These are phyloP conservation scores for Poecilia velifera DNA, from an alignment of 2,797 vertebrate genomes.

Conservation along the genomic window DNA sequence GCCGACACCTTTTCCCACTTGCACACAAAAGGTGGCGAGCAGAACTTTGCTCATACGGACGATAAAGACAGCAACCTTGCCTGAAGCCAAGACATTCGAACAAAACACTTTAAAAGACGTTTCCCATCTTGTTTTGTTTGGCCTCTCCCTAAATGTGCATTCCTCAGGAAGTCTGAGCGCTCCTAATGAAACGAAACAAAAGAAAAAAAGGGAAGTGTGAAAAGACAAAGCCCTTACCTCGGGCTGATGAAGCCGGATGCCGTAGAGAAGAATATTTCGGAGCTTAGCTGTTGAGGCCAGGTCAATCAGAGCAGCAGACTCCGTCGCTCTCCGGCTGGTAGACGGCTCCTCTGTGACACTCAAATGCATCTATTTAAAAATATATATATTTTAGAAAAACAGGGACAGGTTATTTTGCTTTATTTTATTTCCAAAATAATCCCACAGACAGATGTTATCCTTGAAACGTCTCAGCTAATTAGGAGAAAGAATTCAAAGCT, in stretches of 20 bases:
- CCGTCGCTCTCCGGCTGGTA: slow-evolving; percentile 62
- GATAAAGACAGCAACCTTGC: slow-evolving; percentile 54
- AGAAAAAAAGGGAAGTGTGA: slow-evolving; percentile 16
- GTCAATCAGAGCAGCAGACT: slow-evolving; percentile 71
- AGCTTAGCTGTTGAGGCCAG: slow-evolving; percentile 82
- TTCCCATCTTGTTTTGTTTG: slow-evolving; percentile 58
- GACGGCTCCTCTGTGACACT: slow-evolving; percentile 68
- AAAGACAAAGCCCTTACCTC: slow-evolving; percentile 81
- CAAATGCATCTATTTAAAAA: slow-evolving; percentile 81
- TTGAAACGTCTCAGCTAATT: neutral
- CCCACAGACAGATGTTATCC: slow-evolving; percentile 31
- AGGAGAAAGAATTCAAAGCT: slow-evolving; percentile 20
- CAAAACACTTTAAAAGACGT: slow-evolving; percentile 32
- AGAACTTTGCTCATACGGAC: slow-evolving; percentile 7
- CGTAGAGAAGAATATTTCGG: slow-evolving; percentile 87
- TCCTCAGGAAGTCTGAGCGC: slow-evolving; percentile 43
- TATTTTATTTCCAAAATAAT: slow-evolving; percentile 29
- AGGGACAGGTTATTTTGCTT: slow-evolving; percentile 32
- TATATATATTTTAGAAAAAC: neutral
- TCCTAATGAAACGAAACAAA: slow-evolving; percentile 32
- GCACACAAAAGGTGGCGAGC: neutral
- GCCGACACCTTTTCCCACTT: slow-evolving; percentile 9
- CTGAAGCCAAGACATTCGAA: slow-evolving; percentile 48
- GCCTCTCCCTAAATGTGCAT: slow-evolving; percentile 46
- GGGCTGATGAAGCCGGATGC: slow-evolving; percentile 81